A percentile compares a stretch with the other conserved stretches of the same genome.
These are phyloP conservation scores for Passer domesticus DNA, from an alignment of 2,113 vertebrate species.

Conservation along the genomic window DNA sequence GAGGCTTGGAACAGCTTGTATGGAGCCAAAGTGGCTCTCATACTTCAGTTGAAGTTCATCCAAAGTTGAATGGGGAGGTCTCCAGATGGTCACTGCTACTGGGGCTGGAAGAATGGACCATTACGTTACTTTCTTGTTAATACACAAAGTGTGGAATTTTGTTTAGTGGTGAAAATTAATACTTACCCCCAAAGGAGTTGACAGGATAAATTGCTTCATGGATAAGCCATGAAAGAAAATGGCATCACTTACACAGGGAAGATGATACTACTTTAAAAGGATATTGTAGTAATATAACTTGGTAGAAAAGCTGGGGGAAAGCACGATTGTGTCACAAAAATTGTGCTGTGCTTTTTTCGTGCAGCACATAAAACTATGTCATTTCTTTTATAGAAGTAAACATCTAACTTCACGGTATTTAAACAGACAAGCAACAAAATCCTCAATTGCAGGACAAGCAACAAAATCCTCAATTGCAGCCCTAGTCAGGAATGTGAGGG, in stretches of 20 bases:
- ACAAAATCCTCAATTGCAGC: neutral
- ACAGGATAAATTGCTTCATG: neutral
- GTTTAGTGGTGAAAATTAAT: neutral
- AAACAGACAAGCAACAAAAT: neutral
- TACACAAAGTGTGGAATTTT: neutral
- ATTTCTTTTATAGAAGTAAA: neutral
- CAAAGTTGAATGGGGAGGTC: slow-evolving; percentile 34
- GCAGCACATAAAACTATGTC: neutral
- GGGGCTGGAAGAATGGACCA: neutral
- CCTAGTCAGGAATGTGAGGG: neutral
- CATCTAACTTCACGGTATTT: neutral
- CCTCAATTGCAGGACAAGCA: neutral
- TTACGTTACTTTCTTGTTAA: neutral
- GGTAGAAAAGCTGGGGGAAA: neutral
- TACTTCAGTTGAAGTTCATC: slow-evolving; percentile 44
- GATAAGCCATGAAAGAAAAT: neutral
- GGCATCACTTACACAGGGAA: neutral
- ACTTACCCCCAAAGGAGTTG: neutral
- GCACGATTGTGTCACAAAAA: neutral
- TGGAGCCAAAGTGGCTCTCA: neutral
- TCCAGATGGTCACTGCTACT: slow-evolving; percentile 8
- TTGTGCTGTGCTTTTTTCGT: neutral
- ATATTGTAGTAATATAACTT: neutral
- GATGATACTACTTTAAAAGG: neutral
- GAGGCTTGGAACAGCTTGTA: slow-evolving; percentile 16